phyloP scores from a whole-genome alignment of 2,113 vertebrate species.

The Lycaon pictus region DNA sequence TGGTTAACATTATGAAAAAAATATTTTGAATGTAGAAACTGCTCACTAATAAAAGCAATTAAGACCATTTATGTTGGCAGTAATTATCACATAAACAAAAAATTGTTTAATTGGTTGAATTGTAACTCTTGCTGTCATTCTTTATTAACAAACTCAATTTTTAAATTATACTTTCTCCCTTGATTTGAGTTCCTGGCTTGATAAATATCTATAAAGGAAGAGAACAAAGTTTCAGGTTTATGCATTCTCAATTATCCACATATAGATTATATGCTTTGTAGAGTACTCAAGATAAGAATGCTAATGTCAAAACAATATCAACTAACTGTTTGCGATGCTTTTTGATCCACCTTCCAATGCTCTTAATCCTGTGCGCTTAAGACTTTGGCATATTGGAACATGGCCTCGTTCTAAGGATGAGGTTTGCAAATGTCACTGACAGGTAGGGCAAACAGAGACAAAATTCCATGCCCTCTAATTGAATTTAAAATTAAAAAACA shows the following conservation, averaged over 20 bases:
- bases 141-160: conserved; percentile 59
- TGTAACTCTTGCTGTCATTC: conserved; percentile 47
- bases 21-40: conserved; percentile 59
- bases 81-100: conserved; percentile 63
- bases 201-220: conserved; percentile 39
- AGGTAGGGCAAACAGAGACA: not conserved
- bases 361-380: not conserved
- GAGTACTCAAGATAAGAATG: not conserved
- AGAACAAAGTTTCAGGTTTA: conserved; percentile 3
- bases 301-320: conserved; percentile 28
- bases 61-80: conserved; percentile 52
- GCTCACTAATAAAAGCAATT: conserved; percentile 75
- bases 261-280: not conserved
- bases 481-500: too few relatives aligned
- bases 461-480: not conserved
- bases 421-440: not conserved
- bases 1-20: conserved; percentile 64
- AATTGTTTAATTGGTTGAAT: conserved; percentile 59
- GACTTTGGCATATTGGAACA: not conserved
- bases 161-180: conserved; percentile 44
- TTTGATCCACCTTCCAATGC: not conserved
- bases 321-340: not conserved
- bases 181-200: conserved; percentile 50
- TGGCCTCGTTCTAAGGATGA: not conserved
- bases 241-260: not conserved